These are phyloP conservation scores for Castor canadensis DNA, from an alignment of 2,113 vertebrate species.

Conservation along the genomic window DNA sequence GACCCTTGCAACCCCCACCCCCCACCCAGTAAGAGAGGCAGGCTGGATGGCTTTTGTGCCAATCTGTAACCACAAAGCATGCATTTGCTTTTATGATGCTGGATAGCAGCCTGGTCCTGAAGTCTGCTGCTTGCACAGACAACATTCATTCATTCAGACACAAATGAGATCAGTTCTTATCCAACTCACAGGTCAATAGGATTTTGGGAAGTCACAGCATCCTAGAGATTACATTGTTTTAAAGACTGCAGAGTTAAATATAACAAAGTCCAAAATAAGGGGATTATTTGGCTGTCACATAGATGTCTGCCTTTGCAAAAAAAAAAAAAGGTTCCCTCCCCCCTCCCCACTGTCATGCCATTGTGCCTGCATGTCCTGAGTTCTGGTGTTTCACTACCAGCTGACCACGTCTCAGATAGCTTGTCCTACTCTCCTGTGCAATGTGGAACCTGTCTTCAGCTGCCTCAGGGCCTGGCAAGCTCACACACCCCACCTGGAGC, in stretches of 20 bases:
- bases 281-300: slow-evolving; percentile 46
- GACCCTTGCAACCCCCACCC: not conserved
- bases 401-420: not conserved
- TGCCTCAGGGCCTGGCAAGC: not conserved
- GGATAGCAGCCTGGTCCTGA: slow-evolving; percentile 58
- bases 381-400: not conserved
- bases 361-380: not conserved
- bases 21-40: slow-evolving; percentile 47
- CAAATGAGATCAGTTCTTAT: slow-evolving; percentile 78
- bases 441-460: not conserved
- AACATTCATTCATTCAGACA: slow-evolving; percentile 69
- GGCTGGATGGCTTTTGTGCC: not conserved
- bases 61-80: slow-evolving; percentile 62
- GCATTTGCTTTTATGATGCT: slow-evolving; percentile 55
- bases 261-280: slow-evolving; percentile 29
- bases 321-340: not conserved
- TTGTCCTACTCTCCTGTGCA: not conserved
- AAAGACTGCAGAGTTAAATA: slow-evolving; percentile 72
- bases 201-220: slow-evolving; percentile 59
- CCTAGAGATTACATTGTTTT: slow-evolving; percentile 70
- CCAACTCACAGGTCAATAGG: slow-evolving; percentile 66
- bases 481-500: not conserved
- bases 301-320: not conserved
- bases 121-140: slow-evolving; percentile 62
- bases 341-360: not conserved